Percentiles rank a stretch among this genome's conserved stretches.
These are phyloP conservation scores for Orientallactaga bullata DNA, from an alignment of 2,113 vertebrate genomes.

Conservation along the genomic window DNA sequence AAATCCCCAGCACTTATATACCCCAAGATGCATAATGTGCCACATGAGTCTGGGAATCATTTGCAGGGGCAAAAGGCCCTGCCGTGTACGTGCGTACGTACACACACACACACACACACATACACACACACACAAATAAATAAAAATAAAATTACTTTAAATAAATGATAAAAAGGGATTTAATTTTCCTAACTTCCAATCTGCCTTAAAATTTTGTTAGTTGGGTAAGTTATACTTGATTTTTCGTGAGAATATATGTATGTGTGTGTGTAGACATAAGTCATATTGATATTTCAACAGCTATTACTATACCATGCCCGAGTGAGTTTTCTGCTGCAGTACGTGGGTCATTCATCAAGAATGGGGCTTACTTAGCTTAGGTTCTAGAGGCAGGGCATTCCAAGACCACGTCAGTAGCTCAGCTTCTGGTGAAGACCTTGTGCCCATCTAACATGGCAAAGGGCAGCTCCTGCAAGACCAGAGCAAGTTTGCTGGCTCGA, in stretches of 20 bases:
- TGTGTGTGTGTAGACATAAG: neutral
- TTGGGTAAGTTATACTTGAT: neutral
- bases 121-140: neutral
- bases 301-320: fast-evolving
- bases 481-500: neutral
- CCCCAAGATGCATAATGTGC: too few relatives aligned
- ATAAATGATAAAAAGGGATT: neutral
- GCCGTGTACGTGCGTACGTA: fast-evolving
- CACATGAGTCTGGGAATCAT: too few relatives aligned
- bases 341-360: neutral
- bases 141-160: too few relatives aligned
- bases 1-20: neutral
- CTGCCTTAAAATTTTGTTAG: neutral
- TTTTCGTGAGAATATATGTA: too few relatives aligned
- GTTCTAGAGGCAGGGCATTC: neutral
- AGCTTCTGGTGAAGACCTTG: neutral
- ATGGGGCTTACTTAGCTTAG: too few relatives aligned
- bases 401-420: neutral
- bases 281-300: neutral
- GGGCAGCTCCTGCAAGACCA: too few relatives aligned
- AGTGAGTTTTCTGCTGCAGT: too few relatives aligned
- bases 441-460: neutral
- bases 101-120: neutral
- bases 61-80: too few relatives aligned
- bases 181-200: neutral